A percentile compares a stretch with the other conserved stretches of the same genome.
These are phyloP conservation scores for Macquaria australasica DNA, from an alignment of 2,113 vertebrate species.

Conservation along the genomic window DNA sequence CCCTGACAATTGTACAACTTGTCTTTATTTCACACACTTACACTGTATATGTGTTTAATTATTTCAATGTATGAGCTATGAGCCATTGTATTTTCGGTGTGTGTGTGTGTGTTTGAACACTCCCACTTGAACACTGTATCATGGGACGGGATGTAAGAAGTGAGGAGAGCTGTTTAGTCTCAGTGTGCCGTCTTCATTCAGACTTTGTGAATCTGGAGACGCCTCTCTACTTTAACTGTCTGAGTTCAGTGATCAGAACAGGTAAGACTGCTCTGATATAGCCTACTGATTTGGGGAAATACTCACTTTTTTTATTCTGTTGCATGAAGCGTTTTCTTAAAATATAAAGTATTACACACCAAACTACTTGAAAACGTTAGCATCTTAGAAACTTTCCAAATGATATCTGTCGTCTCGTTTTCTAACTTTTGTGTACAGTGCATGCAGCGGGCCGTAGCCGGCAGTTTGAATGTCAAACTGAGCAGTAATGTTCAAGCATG, in stretches of 20 bases:
- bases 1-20: background rate
- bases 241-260: constrained; percentile 15
- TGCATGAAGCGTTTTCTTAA: background rate
- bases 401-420: background rate
- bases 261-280: constrained; percentile 15
- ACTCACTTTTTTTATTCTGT: background rate
- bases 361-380: background rate
- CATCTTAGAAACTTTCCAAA: background rate
- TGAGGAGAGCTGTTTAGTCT: constrained; percentile 10
- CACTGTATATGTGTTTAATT: no score
- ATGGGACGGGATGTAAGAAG: constrained; percentile 23
- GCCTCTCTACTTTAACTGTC: constrained; percentile 1
- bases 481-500: constrained; percentile 11
- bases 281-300: background rate
- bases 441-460: background rate
- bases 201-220: background rate
- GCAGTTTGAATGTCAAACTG: constrained; percentile 35
- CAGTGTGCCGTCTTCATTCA: constrained; percentile 19
- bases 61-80: background rate
- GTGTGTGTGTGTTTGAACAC: constrained; percentile 27
- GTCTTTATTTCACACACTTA: no score
- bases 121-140: constrained; percentile 26
- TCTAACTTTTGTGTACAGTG: background rate
- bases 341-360: background rate
- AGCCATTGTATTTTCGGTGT: background rate